Percentiles rank a stretch among this genome's conserved stretches.
Conservation (phyloP, 2,797 vertebrate species). For the Coccyzus lansbergi region DNA sequence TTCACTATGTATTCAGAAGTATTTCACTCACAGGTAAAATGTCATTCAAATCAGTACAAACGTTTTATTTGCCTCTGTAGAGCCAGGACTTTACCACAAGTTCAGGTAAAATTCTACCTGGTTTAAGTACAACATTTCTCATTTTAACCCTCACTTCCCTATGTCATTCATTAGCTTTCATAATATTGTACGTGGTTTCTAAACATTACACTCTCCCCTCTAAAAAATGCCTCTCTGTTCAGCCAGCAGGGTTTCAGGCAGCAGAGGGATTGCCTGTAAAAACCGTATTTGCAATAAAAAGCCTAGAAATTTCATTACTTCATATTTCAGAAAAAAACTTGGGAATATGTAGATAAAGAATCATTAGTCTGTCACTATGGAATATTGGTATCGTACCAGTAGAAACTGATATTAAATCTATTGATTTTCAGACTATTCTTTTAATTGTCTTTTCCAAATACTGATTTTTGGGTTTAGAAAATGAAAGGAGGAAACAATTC, state of each 20-base stretch:
- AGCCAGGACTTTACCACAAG: background rate
- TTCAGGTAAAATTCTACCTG: background rate
- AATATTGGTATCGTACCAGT: background rate
- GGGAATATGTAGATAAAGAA: background rate
- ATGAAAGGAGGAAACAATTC: too few species aligned
- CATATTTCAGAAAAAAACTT: background rate
- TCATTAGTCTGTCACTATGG: background rate
- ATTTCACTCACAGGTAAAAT: background rate
- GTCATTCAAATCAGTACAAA: background rate
- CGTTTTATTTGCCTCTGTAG: background rate
- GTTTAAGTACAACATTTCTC: background rate
- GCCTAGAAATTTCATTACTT: background rate
- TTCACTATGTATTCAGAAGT: background rate
- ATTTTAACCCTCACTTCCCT: constrained; percentile 4
- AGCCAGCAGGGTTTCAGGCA: background rate
- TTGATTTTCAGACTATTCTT: background rate
- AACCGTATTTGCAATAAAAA: background rate
- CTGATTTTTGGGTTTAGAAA: background rate
- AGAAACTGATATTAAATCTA: background rate
- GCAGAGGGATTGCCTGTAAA: background rate
- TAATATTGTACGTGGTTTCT: background rate
- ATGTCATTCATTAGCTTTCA: background rate
- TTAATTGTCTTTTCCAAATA: background rate
- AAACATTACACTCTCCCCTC: background rate
- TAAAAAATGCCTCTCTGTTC: background rate